Percentiles rank a stretch among this genome's conserved stretches.
phyloP scores from a whole-genome alignment of 2,888 invertebrate species.

The Anagyrus pseudococci region DNA sequence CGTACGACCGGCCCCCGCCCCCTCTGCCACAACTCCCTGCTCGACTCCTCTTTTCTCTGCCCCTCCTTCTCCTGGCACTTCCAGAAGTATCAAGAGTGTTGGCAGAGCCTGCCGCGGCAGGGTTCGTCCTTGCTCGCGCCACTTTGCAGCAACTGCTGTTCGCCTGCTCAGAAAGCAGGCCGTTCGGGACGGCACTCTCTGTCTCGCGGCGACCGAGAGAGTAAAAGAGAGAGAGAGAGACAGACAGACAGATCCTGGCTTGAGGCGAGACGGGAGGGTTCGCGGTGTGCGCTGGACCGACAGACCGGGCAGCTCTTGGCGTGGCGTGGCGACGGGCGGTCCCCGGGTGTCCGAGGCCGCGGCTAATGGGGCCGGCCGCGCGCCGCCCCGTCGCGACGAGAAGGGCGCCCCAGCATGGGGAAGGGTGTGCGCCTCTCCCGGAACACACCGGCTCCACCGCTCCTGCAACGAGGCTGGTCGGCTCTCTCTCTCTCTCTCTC shows the following conservation, averaged over 20 bases:
- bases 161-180: too few species aligned
- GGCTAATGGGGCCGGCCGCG: too few species aligned
- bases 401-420: not conserved
- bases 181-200: too few species aligned
- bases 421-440: not conserved
- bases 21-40: constrained; percentile 1
- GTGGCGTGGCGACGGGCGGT: not conserved
- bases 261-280: too few species aligned
- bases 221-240: too few species aligned
- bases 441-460: constrained; percentile 1
- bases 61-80: not conserved
- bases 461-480: constrained; percentile 39
- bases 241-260: too few species aligned
- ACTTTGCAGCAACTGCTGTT: too few species aligned
- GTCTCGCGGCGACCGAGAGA: too few species aligned
- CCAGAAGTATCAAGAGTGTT: not conserved
- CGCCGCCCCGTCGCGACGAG: not conserved
- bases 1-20: not conserved
- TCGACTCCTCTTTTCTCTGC: constrained; percentile 7
- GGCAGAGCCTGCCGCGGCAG: not conserved
- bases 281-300: too few species aligned
- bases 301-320: not conserved
- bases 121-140: not conserved
- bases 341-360: too few species aligned
- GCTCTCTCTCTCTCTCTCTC: not conserved